Base-by-base conservation (phyloP, 1,140 invertebrate genomes). In the Drosophila erecta region DNA sequence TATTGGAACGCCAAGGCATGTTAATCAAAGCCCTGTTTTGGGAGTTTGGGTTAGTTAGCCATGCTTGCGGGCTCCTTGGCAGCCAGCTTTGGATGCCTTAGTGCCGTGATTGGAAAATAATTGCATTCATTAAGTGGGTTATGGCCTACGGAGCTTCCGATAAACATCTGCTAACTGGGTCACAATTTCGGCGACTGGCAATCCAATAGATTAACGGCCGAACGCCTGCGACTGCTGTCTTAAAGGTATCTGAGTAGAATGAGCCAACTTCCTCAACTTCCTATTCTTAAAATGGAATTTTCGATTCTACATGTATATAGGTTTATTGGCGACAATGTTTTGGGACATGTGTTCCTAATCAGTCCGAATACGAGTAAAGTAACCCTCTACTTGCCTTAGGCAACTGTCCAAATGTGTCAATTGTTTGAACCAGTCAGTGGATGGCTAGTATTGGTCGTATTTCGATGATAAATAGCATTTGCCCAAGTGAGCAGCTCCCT, bases 31-130 rank as follows among this genome's bases (percentile, higher is more conserved):
- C 43, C 7, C 22, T 4, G 46, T 40, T 50, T 43, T 33, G 62
- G 49, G 47, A 41, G 61, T 14, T 11, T 43, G 49, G 64, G 10
- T 14, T n/a, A 11, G 61, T 49, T 43, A 41, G 41, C 11, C 35
- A 35, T 46, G 61, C 27, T 67, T 67, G 49, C 35, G 27, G 66
- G 20, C 64, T 47, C n/a, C 51, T 56, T 33, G 64, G 66, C 40
- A 53, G 49, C 15, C 40, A 35, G 54, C 49, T 51, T 51, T 71
- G 61, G 60, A 72, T 61, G 75, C 67, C 46, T 81, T 55, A 53
- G 61, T 41, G 59, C 75, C 59, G 79, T 76, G 84, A 87, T 83
- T 87, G 79, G 66, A 67, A 76, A 79, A 65, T 87, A 89, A 89
- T 87, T 87, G 62, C 83, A 79, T 76, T 83, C 60, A 79, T 87